Evolutionary conservation across 2,113 vertebrate species (phyloP).

Genomic region (Regulus satrapa): DNA sequence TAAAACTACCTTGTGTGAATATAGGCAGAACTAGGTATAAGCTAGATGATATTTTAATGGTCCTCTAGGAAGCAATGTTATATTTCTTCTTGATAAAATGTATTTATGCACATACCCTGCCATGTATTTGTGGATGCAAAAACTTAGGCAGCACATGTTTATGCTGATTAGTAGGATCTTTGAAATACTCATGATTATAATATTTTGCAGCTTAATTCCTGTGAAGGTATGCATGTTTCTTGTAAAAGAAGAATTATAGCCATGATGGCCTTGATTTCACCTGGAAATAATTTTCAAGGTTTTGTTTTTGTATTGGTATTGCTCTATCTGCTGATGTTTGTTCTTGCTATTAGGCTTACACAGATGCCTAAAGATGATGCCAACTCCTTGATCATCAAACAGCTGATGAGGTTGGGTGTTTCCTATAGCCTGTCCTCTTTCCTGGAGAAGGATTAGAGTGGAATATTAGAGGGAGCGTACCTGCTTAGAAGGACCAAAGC

Average conservation of each 20-base stretch:
- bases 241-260: not conserved
- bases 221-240: not conserved
- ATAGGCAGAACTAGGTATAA: not conserved
- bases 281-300: not conserved
- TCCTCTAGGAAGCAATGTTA: not conserved
- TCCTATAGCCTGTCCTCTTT: not conserved
- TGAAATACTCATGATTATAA: not conserved
- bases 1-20: not conserved
- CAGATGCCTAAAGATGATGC: not conserved
- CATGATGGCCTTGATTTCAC: not conserved
- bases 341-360: not conserved
- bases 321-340: not conserved
- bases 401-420: not conserved
- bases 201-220: not conserved
- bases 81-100: not conserved
- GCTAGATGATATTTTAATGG: not conserved
- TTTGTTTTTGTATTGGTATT: not conserved
- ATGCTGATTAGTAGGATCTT: not conserved
- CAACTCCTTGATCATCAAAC: not conserved
- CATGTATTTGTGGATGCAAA: not conserved
- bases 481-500: not conserved
- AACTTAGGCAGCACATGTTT: not conserved
- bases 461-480: too few species aligned
- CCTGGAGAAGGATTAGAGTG: not conserved
- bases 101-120: not conserved